Conservation (phyloP, 2,888 invertebrate species). For the Helicoverpa assulta region DNA sequence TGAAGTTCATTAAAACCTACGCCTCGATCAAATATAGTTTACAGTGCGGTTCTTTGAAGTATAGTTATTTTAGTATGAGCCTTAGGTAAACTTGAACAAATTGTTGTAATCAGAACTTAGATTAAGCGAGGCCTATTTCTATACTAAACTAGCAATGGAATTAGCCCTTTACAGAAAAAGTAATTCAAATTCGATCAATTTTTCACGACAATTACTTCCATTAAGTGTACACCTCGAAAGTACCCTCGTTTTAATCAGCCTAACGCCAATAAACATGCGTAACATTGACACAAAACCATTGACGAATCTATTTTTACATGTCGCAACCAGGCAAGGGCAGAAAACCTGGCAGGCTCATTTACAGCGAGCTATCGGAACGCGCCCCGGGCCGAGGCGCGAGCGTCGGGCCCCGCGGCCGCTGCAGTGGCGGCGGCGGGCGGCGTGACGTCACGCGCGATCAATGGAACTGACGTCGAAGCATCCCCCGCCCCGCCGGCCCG, state of each 20-base stretch:
- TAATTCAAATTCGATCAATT: no score
- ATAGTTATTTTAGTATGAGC: no score
- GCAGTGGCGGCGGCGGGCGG: constrained; percentile 69
- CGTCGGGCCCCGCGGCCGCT: constrained; percentile 67
- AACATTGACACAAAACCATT: constrained; percentile 38
- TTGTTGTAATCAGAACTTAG: no score
- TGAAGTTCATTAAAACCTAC: constrained; percentile 29
- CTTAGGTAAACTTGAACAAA: no score
- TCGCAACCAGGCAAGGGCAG: constrained; percentile 51
- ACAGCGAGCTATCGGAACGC: constrained; percentile 44
- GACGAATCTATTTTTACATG: constrained; percentile 49
- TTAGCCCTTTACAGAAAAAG: no score
- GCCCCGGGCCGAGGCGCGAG: constrained; percentile 60
- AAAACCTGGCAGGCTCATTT: constrained; percentile 58
- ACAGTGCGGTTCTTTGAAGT: not conserved
- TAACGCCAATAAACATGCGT: constrained; percentile 11
- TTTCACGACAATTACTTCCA: not conserved
- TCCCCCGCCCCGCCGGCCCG: constrained; percentile 58
- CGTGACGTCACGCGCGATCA: constrained; percentile 84
- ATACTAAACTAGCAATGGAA: no score
- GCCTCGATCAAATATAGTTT: constrained; percentile 6
- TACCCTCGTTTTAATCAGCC: constrained; percentile 2
- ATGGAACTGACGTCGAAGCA: constrained; percentile 80
- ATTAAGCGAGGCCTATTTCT: no score
- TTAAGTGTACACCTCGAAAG: not conserved